phyloP scores from a whole-genome alignment of 2,797 vertebrate genomes.

The Urophycis tenuis region DNA sequence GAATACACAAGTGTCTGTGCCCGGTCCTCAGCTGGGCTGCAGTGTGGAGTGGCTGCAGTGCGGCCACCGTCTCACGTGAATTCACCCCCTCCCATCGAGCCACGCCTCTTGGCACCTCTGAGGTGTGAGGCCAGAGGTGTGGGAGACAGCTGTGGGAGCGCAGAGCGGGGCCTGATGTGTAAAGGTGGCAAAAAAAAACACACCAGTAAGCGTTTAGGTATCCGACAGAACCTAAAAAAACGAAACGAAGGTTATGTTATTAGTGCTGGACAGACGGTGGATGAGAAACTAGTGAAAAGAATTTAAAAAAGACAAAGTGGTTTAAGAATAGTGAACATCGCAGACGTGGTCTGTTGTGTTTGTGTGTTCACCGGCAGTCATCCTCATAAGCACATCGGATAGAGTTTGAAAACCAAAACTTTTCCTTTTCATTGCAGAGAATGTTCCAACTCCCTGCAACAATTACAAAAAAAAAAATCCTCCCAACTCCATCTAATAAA shows the following conservation, averaged over 20 bases:
- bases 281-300: not conserved
- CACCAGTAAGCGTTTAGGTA: not conserved
- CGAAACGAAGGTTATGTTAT: not conserved
- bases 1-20: not conserved
- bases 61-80: not conserved
- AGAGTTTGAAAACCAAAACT: not conserved
- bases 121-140: not conserved
- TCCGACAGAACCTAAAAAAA: not conserved
- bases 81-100: not conserved
- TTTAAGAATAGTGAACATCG: not conserved
- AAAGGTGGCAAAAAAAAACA: not conserved
- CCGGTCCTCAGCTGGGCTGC: too few relatives aligned
- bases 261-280: not conserved
- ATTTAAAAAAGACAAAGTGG: not conserved
- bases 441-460: not conserved
- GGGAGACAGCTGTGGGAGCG: not conserved
- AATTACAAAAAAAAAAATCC: not conserved
- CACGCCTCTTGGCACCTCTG: not conserved
- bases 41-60: too few relatives aligned
- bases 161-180: not conserved
- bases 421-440: not conserved
- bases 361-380: not conserved
- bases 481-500: not conserved
- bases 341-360: not conserved
- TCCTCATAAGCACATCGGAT: not conserved